Conservation (phyloP, 2,797 vertebrate genomes). For the Diplodus sargus region DNA sequence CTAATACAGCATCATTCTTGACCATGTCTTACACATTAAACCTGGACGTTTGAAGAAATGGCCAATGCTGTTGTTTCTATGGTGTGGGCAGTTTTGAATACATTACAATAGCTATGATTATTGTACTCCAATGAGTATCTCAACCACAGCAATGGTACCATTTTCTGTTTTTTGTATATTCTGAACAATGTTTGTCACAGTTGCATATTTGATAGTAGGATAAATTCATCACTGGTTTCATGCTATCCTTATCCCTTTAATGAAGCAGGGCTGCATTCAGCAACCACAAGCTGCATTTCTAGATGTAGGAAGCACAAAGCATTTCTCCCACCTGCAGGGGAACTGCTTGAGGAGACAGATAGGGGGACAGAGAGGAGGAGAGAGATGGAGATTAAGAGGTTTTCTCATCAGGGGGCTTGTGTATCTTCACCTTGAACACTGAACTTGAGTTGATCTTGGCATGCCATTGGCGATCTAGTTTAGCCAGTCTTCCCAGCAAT, state of each 20-base stretch:
- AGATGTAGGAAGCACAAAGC: constrained; percentile 13
- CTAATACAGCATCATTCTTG: no score
- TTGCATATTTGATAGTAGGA: neutral
- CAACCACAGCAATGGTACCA: neutral
- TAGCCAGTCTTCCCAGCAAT: constrained; percentile 35
- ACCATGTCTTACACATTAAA: no score
- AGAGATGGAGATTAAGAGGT: constrained; percentile 39
- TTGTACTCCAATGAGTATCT: neutral
- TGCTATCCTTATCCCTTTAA: constrained; percentile 9
- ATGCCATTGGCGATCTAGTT: constrained; percentile 37
- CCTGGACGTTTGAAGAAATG: neutral
- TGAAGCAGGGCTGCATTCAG: neutral
- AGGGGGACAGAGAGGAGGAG: neutral
- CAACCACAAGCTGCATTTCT: constrained; percentile 19
- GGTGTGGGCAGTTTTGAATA: neutral
- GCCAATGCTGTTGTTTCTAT: neutral
- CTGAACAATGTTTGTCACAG: neutral
- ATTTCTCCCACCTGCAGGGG: constrained; percentile 16
- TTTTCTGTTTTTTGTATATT: neutral
- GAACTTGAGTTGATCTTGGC: constrained; percentile 38
- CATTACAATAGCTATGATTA: neutral
- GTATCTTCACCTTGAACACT: constrained; percentile 46
- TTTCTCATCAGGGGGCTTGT: constrained; percentile 48
- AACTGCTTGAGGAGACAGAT: constrained; percentile 32
- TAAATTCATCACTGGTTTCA: neutral